Evolutionary conservation across 2,113 vertebrate species (phyloP).

Genomic region (Speoplatyrhinus poulsoni): DNA sequence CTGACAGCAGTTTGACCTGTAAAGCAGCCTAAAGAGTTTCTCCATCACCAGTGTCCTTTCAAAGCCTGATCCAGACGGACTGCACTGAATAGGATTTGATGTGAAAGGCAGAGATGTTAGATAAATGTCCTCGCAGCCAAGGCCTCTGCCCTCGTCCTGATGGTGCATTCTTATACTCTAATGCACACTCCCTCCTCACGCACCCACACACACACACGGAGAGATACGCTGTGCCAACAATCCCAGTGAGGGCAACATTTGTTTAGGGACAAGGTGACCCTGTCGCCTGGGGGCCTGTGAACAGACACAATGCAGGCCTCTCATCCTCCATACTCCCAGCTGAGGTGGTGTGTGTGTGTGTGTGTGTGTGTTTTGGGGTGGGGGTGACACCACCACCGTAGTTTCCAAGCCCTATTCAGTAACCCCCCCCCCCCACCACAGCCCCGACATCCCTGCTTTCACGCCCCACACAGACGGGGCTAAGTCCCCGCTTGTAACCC

Average conservation of each 20-base stretch:
- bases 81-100: constrained; percentile 65
- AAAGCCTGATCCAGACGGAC: constrained; percentile 61
- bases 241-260: constrained; percentile 72
- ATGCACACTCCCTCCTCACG: constrained; percentile 42
- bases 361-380: constrained; percentile 26
- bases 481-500: constrained; percentile 69
- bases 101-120: constrained; percentile 76
- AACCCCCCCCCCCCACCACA: constrained; percentile 48
- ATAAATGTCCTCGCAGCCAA: constrained; percentile 74
- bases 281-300: constrained; percentile 78
- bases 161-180: constrained; percentile 69
- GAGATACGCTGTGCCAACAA: constrained; percentile 63
- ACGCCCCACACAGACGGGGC: constrained; percentile 68
- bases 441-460: constrained; percentile 61
- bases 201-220: constrained; percentile 27
- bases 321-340: constrained; percentile 74
- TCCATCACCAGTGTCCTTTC: constrained; percentile 55
- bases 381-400: constrained; percentile 52
- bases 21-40: constrained; percentile 44
- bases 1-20: constrained; percentile 58
- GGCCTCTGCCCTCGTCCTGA: constrained; percentile 71
- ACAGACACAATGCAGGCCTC: constrained; percentile 78
- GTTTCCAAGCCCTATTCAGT: constrained; percentile 67
- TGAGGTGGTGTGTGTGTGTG: constrained; percentile 1
- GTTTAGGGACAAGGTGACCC: constrained; percentile 80